These are phyloP conservation scores for Syrmaticus mikado DNA, from an alignment of 2,113 vertebrate genomes.

Conservation along the genomic window DNA sequence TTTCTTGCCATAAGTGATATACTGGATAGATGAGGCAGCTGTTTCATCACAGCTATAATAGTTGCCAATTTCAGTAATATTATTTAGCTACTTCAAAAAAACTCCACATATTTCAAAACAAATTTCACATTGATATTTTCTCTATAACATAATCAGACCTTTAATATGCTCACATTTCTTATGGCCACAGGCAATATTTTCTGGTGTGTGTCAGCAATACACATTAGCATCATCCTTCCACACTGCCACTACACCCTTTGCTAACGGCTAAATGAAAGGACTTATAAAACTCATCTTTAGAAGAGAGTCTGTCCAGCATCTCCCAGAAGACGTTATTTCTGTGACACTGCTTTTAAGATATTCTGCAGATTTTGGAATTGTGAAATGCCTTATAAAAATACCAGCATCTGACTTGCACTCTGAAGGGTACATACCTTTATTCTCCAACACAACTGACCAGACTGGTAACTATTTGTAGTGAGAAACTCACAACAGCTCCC, in stretches of 20 bases:
- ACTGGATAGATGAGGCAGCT: slow-evolving; percentile 73
- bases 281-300: not conserved
- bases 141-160: not conserved
- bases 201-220: not conserved
- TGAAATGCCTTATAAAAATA: slow-evolving; percentile 34
- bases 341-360: slow-evolving; percentile 31
- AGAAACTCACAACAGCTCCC: not conserved
- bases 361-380: slow-evolving; percentile 9
- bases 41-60: slow-evolving; percentile 52
- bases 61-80: slow-evolving; percentile 47
- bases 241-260: not conserved
- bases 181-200: not conserved
- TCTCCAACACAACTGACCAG: slow-evolving; percentile 5
- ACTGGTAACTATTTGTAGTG: not conserved
- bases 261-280: not conserved
- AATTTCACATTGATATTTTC: slow-evolving; percentile 26
- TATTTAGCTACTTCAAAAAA: slow-evolving; percentile 48
- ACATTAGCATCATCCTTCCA: not conserved
- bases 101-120: slow-evolving; percentile 44
- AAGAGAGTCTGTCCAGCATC: slow-evolving; percentile 1
- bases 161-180: not conserved
- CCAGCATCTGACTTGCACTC: not conserved
- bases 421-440: not conserved
- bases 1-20: slow-evolving; percentile 71
- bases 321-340: not conserved